Base-by-base conservation (phyloP, 2,797 vertebrate genomes). In the Sus cebifrons region DNA sequence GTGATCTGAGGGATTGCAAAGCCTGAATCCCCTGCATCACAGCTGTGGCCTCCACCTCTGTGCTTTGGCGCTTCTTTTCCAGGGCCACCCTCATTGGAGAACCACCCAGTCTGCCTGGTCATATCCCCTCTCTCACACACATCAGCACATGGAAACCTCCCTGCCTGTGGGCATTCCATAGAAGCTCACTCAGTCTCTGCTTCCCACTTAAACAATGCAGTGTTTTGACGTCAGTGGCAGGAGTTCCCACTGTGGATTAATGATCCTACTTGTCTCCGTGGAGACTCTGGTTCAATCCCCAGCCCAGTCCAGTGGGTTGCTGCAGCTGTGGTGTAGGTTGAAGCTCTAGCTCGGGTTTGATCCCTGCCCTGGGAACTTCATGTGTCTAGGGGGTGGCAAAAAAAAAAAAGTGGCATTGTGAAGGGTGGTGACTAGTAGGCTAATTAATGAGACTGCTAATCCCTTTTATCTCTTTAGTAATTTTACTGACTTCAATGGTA, bases 11-110 rank as follows among this genome's bases (percentile, higher is more conserved):
- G n/a, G 14, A 2, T 29, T 70, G 25, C 88, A 65, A 16, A 89
- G 62, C 40, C 40, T 4, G 0, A 40, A 5, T 65, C n/a, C 56
- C 44, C 62, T 29, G 0, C 17, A 0, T 85, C 9, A 0, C 0
- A 70, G 20, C 20, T 4, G 0, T 5, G 11, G 65, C 40, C 44
- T 2, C 64, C 67, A 64, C 17, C n/a, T 68, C 56, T 10, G 5
- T 3, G 21, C 27, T 14, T 62, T 9, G 62, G 6, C 13, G 5
- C 60, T 3, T 36, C 44, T 29, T 14, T 25, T 62, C 25, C 12
- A 10, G 32, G 36, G 12, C 49, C 40, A 70, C 56, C 4, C 36
- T 36, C 27, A n/a, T 17, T 36, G 18, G 81, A 21, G 44, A 15
- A 23, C 58, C 13, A 0, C 4, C 58, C 36, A 13, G 29, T 49